Evolutionary conservation across 1,140 invertebrate species (phyloP).

Genomic region (Riptortus pedestris): DNA sequence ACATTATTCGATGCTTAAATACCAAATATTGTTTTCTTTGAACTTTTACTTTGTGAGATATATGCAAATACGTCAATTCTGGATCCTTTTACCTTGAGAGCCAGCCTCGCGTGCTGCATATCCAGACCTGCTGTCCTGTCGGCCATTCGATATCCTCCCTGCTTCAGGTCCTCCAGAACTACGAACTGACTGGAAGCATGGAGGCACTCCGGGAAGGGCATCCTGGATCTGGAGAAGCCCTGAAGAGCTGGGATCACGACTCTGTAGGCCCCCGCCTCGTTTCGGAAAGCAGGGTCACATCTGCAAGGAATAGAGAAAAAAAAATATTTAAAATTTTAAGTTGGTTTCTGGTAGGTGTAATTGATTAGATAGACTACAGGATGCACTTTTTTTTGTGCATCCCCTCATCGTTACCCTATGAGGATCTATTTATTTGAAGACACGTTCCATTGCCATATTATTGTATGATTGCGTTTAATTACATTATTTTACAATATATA

Average conservation of each 20-base stretch:
- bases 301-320: slow-evolving; percentile 13
- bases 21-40: too few relatives aligned
- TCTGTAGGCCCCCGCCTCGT: slow-evolving; percentile 30
- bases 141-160: slow-evolving; percentile 38
- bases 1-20: too few relatives aligned
- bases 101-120: slow-evolving; percentile 38
- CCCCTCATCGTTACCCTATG: not conserved
- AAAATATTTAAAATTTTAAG: not conserved
- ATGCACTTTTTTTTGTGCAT: slow-evolving; percentile 1
- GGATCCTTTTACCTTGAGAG: slow-evolving; percentile 34
- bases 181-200: slow-evolving; percentile 36
- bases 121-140: slow-evolving; percentile 39
- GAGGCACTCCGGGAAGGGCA: slow-evolving; percentile 29
- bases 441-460: too few relatives aligned
- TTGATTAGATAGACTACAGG: not conserved
- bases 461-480: too few relatives aligned
- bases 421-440: too few relatives aligned
- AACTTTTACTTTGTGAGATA: too few relatives aligned
- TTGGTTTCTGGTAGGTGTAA: not conserved
- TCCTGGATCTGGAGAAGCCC: slow-evolving; percentile 13
- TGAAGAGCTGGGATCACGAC: slow-evolving; percentile 25
- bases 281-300: slow-evolving; percentile 30
- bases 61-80: too few relatives aligned
- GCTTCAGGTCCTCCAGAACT: slow-evolving; percentile 44
- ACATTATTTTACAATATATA: too few relatives aligned